Evolutionary conservation across 2,113 vertebrate species (phyloP).

Genomic region (Vulpes vulpes): DNA sequence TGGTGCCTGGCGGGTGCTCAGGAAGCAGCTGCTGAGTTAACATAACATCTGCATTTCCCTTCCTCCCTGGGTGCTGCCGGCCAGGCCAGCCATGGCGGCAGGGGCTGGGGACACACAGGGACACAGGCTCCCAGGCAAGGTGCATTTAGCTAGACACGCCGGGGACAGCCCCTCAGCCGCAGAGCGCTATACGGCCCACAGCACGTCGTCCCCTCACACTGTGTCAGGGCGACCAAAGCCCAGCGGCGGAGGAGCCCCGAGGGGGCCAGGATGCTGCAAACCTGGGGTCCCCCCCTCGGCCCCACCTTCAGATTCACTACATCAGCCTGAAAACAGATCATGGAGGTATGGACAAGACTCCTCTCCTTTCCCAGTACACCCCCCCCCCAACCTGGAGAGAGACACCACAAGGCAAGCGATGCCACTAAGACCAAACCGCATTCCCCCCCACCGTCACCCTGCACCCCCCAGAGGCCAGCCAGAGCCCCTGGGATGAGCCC

Average conservation of each 20-base stretch:
- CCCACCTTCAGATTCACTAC: background rate
- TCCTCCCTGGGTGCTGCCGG: background rate
- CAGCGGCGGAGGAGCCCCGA: accelerated
- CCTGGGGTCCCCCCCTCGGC: background rate
- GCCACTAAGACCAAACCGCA: background rate
- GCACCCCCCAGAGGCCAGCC: background rate
- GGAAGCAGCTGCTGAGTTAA: background rate
- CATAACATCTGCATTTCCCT: background rate
- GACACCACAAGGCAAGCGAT: background rate
- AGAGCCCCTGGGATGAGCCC: background rate
- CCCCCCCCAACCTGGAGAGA: background rate
- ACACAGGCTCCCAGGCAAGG: background rate
- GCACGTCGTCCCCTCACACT: background rate
- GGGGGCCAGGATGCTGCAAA: background rate
- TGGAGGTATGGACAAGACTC: background rate
- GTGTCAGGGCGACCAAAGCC: background rate
- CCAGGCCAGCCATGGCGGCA: background rate
- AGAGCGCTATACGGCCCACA: no score
- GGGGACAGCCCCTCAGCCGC: accelerated
- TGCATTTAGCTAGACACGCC: background rate
- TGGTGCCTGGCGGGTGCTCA: background rate
- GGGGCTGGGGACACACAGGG: background rate
- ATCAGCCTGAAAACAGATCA: background rate
- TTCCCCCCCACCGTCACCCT: no score
- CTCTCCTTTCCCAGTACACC: background rate